A percentile compares a stretch with the other conserved stretches of the same genome.
These are phyloP conservation scores for Acanthosoma haemorrhoidale DNA, from an alignment of 2,888 invertebrate genomes.

Conservation along the genomic window DNA sequence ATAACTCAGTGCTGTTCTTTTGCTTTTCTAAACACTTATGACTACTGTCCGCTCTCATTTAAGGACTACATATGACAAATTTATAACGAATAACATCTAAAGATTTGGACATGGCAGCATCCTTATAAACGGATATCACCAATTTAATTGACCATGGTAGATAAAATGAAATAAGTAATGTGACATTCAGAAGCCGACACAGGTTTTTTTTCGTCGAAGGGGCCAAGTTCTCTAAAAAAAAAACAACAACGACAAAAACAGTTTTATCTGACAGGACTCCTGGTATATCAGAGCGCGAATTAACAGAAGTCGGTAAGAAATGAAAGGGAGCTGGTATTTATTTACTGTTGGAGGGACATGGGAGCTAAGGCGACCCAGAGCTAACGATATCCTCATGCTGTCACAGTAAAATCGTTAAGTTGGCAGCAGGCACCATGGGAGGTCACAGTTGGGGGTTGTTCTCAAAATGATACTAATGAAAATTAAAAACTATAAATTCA, in stretches of 20 bases:
- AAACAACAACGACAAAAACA: background rate
- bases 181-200: background rate
- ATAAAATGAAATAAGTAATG: background rate
- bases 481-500: conserved; percentile 19
- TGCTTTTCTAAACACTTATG: no score
- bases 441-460: background rate
- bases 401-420: conserved; percentile 7
- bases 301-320: no score
- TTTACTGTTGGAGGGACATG: background rate
- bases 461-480: background rate
- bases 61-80: background rate
- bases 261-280: no score
- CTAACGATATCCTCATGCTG: background rate
- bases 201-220: background rate
- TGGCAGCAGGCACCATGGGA: background rate
- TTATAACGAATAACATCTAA: background rate
- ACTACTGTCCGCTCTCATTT: no score
- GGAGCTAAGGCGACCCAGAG: background rate
- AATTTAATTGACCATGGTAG: background rate
- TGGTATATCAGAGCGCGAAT: no score
- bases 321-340: conserved; percentile 13
- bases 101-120: background rate
- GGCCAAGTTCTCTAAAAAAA: background rate
- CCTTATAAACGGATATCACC: background rate
- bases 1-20: no score